Evolutionary conservation across 2,888 invertebrate species (phyloP), one percentile per base, ranked within the genome.

Genomic region (Amorpha juglandis): DNA sequence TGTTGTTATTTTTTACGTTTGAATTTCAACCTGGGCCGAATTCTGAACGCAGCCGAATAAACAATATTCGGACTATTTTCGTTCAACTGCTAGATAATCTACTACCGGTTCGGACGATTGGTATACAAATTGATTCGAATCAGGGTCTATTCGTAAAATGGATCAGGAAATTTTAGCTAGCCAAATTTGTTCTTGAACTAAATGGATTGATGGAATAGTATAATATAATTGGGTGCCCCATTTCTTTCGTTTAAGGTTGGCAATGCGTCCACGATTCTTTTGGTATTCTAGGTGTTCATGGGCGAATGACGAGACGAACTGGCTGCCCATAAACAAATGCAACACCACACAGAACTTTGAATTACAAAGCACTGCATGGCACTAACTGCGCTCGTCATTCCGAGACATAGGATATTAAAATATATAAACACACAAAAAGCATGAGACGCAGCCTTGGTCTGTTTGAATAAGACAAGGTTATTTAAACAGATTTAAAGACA

Each of bases 121-220:
- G 42, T 58, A 12, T 55, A 64, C 64, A 64, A 64, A 55, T 64
- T 58, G 55, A 33, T 47, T 55, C n/a, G 47, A 47, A 58, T 48
- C 64, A 19, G 35, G 19, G 55, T 58, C 45, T 45, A 55, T 64
- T 65, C 19, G 58, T 58, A 42, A 58, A 42, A 58, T 58, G 42
- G 42, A 58, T 42, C 16, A 6, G 19, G 9, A 42, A 42, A 38
- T 42, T 58, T 58, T 11, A 42, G 16, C 7, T 3, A 4, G 1
- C 12, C 53, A 35, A 35, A 14, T n/a, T 53, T 52, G 52, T 35
- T 42, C 11, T 1, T 33, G 35, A 27, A 38, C 38, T 38, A 38
- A 38, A 38, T 38, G 38, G 7, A 38, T 9, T 38, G 9, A 38
- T 38, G 8, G 7, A 38, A 27, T 27, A 27, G n/a, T n/a, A n/a